Base-by-base conservation (phyloP, 1,140 invertebrate species). In the Heterodera schachtii region DNA sequence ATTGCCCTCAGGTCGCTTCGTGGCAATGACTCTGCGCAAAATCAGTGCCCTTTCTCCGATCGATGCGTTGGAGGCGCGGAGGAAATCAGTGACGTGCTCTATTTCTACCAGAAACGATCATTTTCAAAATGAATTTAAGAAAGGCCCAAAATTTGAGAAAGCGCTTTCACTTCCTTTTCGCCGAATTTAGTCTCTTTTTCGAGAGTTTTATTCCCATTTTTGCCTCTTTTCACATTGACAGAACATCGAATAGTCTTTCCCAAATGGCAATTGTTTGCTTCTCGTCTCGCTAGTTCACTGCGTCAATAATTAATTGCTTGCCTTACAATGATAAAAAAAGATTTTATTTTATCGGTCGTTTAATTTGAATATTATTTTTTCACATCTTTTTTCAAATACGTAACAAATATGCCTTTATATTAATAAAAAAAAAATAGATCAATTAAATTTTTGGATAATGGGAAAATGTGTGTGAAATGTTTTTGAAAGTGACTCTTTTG, bases 21-120 rank as follows among this genome's bases (percentile, higher is more conserved):
- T 78, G 44, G 77, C 77, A 3, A 70, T 66, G 47, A 78, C 77
- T 6, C 21, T 78, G 70, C 52, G 64, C 3, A 78, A 78, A 5
- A 78, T 78, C 13, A 41, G 21, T 64, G 16, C 52, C n/a, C 77
- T 9, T 64, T 78, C 77, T 21, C 44, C 64, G 0, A n/a, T 78
- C 3, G 77, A 78, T 46, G 77, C 77, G 5, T 69, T 78, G 49
- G 77, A 78, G 3, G 77, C 77, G 31, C 77, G 77, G 3, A 78
- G 66, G 77, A 66, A 3, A 78, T 78, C 70, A 70, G 77, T 7
- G 77, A 78, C 66, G 77, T 78, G 49, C 47, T 78, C 7, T 78
- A 78, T 69, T 64, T 64, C 16, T 64, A 64, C 16, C 57, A 64
- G 16, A 64, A 64, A 64, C 57, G 57, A 64, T 64, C 57, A 64